These are phyloP conservation scores for Alligator mississippiensis DNA, from an alignment of 2,113 vertebrate species.

Conservation along the genomic window DNA sequence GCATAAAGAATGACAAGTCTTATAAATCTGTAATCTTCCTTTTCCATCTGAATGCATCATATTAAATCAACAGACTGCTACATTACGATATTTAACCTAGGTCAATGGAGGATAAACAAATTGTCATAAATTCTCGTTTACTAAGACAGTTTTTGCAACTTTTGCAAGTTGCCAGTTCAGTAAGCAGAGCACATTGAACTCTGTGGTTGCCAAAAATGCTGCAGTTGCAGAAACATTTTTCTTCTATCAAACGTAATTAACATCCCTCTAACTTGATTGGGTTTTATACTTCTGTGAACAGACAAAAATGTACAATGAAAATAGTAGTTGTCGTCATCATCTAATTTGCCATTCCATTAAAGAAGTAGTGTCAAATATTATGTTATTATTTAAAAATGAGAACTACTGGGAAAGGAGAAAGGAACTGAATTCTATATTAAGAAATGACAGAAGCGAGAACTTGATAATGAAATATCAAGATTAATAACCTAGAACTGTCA, in stretches of 20 bases:
- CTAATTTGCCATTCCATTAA: conserved; percentile 34
- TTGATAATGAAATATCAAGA: not conserved
- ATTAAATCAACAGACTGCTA: not conserved
- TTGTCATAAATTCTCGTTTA: conserved; percentile 54
- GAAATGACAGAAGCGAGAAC: not conserved
- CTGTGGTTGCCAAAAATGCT: conserved; percentile 51
- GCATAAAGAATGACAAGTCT: not conserved
- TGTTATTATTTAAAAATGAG: conserved; percentile 17
- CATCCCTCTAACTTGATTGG: not conserved
- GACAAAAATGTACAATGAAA: conserved; percentile 50
- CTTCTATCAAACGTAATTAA: conserved; percentile 42
- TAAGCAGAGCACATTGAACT: conserved; percentile 28
- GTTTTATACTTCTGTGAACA: conserved; percentile 38
- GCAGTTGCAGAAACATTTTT: conserved; percentile 60
- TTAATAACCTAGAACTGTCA: conserved; percentile 6
- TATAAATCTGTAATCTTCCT: conserved; percentile 1
- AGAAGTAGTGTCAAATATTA: conserved; percentile 8
- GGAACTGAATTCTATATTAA: not conserved
- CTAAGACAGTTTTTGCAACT: conserved; percentile 44
- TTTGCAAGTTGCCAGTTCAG: conserved; percentile 63
- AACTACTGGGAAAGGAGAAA: not conserved
- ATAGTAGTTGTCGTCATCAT: conserved; percentile 24
- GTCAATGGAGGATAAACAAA: conserved; percentile 45
- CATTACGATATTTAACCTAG: conserved; percentile 12
- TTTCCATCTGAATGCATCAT: conserved; percentile 4